Evolutionary conservation across 2,113 vertebrate genomes (phyloP), one percentile per base, ranked within the genome.

Genomic region (Brachypodius melanocephalos): DNA sequence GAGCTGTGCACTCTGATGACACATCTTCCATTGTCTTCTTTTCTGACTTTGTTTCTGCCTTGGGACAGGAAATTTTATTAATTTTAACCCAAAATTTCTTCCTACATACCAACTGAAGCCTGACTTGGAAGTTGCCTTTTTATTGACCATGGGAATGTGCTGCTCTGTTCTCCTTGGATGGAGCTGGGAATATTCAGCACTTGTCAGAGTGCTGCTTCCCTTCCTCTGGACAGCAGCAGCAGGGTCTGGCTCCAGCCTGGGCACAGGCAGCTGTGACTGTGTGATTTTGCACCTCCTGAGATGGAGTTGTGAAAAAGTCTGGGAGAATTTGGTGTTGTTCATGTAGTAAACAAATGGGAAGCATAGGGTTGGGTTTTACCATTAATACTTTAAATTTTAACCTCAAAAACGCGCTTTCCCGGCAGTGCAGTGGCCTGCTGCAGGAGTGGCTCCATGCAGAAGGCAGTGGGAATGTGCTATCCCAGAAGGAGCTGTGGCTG

Each of bases 371-470:
- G 19, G 11, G 7, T 54, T 90, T 73, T 49, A 20, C 26, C 84
- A 36, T 45, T 45, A 31, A 22, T 34, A 49, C 20, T 52, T 89
- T 31, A 13, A 32, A 46, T 74, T 36, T 40, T 63, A 71, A 49
- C 57, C 49, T 72, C 36, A 49, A 21, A 45, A 69, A 18, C 3
- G 0, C 16, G 8, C 9, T 65, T 43, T 14, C 25, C 8, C 5
- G 10, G 48, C 2, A 1, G 24, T 1, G 4, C n/a, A 0, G 4
- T 34, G 49, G 45, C 10, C 40, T 85, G 24, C 34, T 52, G 4
- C 26, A 38, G 80, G 80, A 52, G n/a, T 22, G 19, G 31, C 15
- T 81, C 36, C 1, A 0, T 10, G 45, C 42, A 49, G 90, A 29
- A 31, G 4, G 51, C 43, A 21, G 17, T 18, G 73, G 57, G 28